Conservation (phyloP, 1,140 invertebrate species). For the Drosophila arawakana region DNA sequence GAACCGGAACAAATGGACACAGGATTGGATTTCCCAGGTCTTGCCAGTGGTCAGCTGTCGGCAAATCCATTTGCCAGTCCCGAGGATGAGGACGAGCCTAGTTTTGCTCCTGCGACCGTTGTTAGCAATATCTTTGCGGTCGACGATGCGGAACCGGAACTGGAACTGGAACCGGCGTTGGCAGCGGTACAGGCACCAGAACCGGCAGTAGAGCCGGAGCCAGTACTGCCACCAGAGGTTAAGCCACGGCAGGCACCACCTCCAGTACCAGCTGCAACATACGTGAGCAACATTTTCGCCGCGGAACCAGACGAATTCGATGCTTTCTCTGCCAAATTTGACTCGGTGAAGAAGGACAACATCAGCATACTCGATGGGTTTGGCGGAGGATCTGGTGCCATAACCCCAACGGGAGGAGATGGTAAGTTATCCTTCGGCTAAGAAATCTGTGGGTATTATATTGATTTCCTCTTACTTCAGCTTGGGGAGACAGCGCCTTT, state of each 20-base stretch:
- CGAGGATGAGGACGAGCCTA: slow-evolving; percentile 82
- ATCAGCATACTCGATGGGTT: slow-evolving; percentile 85
- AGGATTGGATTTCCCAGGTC: slow-evolving; percentile 71
- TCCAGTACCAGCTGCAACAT: slow-evolving; percentile 35
- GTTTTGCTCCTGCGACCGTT: slow-evolving; percentile 46
- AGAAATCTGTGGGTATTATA: neutral
- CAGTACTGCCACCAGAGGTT: slow-evolving; percentile 17
- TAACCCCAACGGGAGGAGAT: slow-evolving; percentile 78
- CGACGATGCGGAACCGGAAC: slow-evolving; percentile 57
- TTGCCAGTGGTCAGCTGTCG: slow-evolving; percentile 73
- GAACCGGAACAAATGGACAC: slow-evolving; percentile 82
- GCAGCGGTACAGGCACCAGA: neutral
- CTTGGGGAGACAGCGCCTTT: slow-evolving; percentile 83
- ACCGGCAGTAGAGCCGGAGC: neutral
- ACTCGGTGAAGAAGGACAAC: slow-evolving; percentile 87
- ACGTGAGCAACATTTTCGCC: slow-evolving; percentile 80
- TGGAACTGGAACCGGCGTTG: neutral
- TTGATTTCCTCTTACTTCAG: slow-evolving; percentile 39
- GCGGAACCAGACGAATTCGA: slow-evolving; percentile 89
- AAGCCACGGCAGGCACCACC: slow-evolving; percentile 10
- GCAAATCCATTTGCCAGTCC: slow-evolving; percentile 85
- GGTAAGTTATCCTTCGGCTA: slow-evolving; percentile 45
- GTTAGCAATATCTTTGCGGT: slow-evolving; percentile 83
- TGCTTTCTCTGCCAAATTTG: slow-evolving; percentile 94
- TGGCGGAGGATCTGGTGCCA: slow-evolving; percentile 72